Evolutionary conservation across 2,113 vertebrate species (phyloP).

Genomic region (Gallinago jamesoni): DNA sequence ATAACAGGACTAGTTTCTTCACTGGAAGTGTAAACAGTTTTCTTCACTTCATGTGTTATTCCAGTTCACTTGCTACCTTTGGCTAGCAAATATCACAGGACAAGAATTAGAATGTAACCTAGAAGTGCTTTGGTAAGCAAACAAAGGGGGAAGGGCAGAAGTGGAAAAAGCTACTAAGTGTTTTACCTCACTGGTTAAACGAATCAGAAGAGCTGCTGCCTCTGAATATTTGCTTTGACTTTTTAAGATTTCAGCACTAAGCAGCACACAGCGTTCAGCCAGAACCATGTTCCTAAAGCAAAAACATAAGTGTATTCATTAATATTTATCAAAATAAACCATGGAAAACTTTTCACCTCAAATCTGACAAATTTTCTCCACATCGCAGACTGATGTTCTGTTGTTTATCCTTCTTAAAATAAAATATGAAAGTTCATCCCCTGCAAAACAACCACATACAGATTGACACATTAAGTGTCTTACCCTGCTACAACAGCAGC

Average conservation of each 20-base stretch:
- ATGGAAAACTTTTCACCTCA: neutral
- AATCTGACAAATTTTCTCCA: neutral
- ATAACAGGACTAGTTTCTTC: neutral
- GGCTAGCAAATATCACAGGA: neutral
- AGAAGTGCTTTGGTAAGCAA: neutral
- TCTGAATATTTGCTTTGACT: conserved; percentile 96
- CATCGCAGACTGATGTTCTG: neutral
- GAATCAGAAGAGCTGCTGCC: conserved; percentile 93
- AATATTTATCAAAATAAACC: neutral
- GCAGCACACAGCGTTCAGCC: conserved; percentile 93
- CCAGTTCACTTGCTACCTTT: neutral
- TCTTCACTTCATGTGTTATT: neutral
- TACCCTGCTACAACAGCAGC: neutral
- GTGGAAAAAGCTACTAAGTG: neutral
- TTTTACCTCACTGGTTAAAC: conserved; percentile 96
- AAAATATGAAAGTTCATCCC: neutral
- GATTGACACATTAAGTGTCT: neutral
- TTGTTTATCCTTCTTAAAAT: neutral
- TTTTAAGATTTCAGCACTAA: conserved; percentile 96
- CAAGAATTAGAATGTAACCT: neutral
- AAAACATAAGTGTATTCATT: conserved; percentile 5
- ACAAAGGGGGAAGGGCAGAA: neutral
- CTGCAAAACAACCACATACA: neutral
- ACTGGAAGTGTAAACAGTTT: neutral
- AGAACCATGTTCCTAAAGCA: conserved; percentile 89